Evolutionary conservation across 2,113 vertebrate species (phyloP).

Genomic region (Phaetusa simplex): DNA sequence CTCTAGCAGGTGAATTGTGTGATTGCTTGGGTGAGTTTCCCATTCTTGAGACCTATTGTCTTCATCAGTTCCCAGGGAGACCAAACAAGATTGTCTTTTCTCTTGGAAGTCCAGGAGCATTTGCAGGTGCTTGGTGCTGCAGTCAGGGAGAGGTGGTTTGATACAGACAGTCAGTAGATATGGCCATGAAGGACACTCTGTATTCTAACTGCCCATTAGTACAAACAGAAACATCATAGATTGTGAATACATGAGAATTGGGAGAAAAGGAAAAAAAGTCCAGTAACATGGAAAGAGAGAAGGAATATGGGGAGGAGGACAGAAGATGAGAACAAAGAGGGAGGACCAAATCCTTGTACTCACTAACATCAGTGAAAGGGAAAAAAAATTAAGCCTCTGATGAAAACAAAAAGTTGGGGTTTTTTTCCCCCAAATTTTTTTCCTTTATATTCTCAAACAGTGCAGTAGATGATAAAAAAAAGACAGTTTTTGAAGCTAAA

Average conservation of each 20-base stretch:
- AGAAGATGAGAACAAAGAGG: neutral
- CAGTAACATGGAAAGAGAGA: neutral
- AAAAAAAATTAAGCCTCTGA: neutral
- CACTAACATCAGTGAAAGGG: neutral
- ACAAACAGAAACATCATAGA: neutral
- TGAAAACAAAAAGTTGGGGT: neutral
- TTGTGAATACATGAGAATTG: neutral
- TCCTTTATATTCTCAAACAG: neutral
- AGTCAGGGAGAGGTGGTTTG: neutral
- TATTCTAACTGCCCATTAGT: neutral
- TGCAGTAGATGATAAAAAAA: neutral
- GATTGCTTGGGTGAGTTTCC: neutral
- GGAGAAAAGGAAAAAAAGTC: neutral
- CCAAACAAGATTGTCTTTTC: neutral
- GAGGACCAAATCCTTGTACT: neutral
- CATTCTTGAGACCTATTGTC: neutral
- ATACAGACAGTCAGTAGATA: neutral
- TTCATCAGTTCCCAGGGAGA: neutral
- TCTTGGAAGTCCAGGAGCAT: neutral
- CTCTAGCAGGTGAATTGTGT: neutral
- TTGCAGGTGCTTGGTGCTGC: neutral
- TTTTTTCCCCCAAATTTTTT: fast-evolving
- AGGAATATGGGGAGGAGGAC: neutral
- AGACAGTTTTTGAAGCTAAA: neutral
- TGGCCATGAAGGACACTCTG: neutral